Conservation (phyloP, 2,113 vertebrate species). For the Litocranius walleri region DNA sequence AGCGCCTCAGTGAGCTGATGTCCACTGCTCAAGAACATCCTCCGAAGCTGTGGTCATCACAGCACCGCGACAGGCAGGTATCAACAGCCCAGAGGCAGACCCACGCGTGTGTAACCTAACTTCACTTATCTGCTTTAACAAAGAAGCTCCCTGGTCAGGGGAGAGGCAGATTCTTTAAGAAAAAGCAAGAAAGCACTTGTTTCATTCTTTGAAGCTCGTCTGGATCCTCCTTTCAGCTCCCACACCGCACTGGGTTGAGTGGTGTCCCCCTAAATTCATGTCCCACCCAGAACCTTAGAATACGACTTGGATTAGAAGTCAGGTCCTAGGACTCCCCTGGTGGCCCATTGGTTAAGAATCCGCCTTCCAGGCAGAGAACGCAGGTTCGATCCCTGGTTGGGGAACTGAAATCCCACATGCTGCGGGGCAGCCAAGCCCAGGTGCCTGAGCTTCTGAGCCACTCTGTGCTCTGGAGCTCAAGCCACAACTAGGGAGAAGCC, state of each 20-base stretch:
- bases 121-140: not conserved
- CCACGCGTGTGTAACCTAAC: fast-evolving
- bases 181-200: not conserved
- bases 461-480: not conserved
- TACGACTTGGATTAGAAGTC: not conserved
- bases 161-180: not conserved
- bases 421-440: not conserved
- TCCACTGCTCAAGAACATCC: not conserved
- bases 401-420: not conserved
- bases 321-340: not conserved
- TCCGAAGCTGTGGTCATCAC: not conserved
- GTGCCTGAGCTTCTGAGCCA: not conserved
- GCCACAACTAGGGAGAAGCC: not conserved
- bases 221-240: not conserved
- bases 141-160: not conserved
- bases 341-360: not conserved
- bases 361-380: not conserved
- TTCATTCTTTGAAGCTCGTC: not conserved
- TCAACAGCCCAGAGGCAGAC: not conserved
- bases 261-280: not conserved
- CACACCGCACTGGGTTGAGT: not conserved
- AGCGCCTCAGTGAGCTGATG: not conserved
- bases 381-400: not conserved
- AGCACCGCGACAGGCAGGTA: fast-evolving
- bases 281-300: not conserved